Percentiles rank a stretch among this genome's conserved stretches.
Evolutionary conservation across 2,113 vertebrate genomes (phyloP).

Genomic region (Hiodon tergisus): DNA sequence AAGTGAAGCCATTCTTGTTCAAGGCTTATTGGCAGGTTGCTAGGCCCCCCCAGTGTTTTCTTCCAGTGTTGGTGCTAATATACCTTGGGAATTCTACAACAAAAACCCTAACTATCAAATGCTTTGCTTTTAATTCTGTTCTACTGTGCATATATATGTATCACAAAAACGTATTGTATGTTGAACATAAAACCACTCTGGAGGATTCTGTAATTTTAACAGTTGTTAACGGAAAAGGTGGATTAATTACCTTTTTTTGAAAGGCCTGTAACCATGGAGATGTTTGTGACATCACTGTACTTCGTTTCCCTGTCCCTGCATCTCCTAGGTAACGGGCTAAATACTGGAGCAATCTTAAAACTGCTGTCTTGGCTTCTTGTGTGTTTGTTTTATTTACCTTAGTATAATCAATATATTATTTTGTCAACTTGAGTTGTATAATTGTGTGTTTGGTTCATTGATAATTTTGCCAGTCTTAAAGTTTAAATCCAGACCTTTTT

Average conservation of each 20-base stretch:
- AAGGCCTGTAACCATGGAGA: background rate
- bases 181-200: constrained; percentile 25
- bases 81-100: background rate
- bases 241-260: constrained; percentile 9
- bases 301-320: background rate
- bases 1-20: background rate
- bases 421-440: constrained; percentile 2
- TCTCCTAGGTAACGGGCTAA: constrained; percentile 17
- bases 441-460: constrained; percentile 6
- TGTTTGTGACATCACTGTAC: constrained; percentile 18
- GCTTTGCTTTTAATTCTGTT: constrained; percentile 4
- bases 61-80: background rate
- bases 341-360: constrained; percentile 45
- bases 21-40: constrained; percentile 3
- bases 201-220: constrained; percentile 7
- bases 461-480: constrained; percentile 24
- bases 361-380: constrained; percentile 54
- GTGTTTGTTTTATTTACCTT: constrained; percentile 3
- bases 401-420: background rate
- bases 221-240: background rate
- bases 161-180: background rate
- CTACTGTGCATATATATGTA: background rate
- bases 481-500: background rate
- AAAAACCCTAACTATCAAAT: background rate
- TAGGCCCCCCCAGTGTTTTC: background rate